Percentiles rank a stretch among this genome's conserved stretches.
phyloP scores from a whole-genome alignment of 2,888 invertebrate species.

The Synanthedon tipuliformis region DNA sequence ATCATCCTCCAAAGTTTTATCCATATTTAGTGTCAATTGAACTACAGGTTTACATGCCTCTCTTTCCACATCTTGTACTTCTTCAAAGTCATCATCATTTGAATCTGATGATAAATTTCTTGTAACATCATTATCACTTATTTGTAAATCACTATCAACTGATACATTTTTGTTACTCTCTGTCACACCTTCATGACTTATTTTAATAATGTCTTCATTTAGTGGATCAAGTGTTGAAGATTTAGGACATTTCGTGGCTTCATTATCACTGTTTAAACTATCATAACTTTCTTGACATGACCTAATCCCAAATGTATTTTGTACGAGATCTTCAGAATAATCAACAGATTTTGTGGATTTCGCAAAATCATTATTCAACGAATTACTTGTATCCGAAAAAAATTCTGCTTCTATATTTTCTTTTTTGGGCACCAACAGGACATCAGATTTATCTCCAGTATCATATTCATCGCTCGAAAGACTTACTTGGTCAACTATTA shows the following conservation, averaged over 20 bases:
- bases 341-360: not conserved
- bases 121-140: too few species aligned
- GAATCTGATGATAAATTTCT: conserved; percentile 22
- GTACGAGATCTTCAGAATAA: conserved; percentile 11
- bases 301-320: conserved; percentile 11
- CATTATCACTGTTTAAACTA: too few species aligned
- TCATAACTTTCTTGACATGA: too few species aligned
- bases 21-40: conserved; percentile 51
- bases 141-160: conserved; percentile 4
- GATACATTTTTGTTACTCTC: not conserved
- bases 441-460: conserved; percentile 12
- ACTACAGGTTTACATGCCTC: conserved; percentile 43
- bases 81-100: conserved; percentile 66
- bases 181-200: conserved; percentile 3
- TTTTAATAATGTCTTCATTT: conserved; percentile 19
- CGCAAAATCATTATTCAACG: not conserved
- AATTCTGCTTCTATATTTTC: conserved; percentile 8
- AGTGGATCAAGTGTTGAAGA: conserved; percentile 33
- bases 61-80: conserved; percentile 49
- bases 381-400: not conserved
- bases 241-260: too few species aligned
- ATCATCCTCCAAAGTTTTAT: conserved; percentile 61
- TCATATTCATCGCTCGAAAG: conserved; percentile 56
- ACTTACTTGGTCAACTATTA: conserved; percentile 41
- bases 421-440: conserved; percentile 28